Percentiles rank a stretch among this genome's conserved stretches.
phyloP scores from a whole-genome alignment of 2,888 invertebrate genomes.

The Phania funesta region DNA sequence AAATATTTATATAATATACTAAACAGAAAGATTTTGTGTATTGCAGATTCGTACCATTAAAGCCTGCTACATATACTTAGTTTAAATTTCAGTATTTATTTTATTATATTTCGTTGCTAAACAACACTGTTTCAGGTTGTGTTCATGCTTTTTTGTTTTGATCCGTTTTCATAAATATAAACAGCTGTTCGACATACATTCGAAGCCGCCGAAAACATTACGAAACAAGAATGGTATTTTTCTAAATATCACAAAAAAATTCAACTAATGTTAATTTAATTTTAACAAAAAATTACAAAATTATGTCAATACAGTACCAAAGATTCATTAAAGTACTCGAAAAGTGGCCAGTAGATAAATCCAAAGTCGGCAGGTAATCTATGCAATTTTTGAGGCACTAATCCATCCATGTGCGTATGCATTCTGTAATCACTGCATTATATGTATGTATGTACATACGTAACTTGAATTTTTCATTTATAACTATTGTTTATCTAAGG shows the following conservation, averaged over 20 bases:
- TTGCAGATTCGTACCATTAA: too few relatives aligned
- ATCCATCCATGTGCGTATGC: too few relatives aligned
- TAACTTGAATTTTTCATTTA: too few relatives aligned
- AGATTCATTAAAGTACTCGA: conserved; percentile 87
- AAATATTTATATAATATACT: too few relatives aligned
- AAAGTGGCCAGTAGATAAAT: conserved; percentile 89
- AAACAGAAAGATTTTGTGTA: too few relatives aligned
- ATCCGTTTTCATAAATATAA: conserved; percentile 3
- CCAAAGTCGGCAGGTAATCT: conserved; percentile 86
- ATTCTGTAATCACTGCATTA: too few relatives aligned
- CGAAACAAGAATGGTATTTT: conserved; percentile 42
- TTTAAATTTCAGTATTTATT: too few relatives aligned
- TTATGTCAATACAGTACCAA: conserved; percentile 86
- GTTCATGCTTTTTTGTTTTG: neutral
- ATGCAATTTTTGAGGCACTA: too few relatives aligned
- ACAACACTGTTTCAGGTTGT: conserved; percentile 12
- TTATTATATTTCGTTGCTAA: neutral
- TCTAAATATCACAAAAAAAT: neutral
- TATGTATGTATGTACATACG: too few relatives aligned
- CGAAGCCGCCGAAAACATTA: conserved; percentile 19
- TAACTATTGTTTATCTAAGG: too few relatives aligned
- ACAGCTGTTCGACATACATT: conserved; percentile 58
- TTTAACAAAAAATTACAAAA: conserved; percentile 40
- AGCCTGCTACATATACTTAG: too few relatives aligned
- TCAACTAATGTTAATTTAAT: conserved; percentile 17